Conservation (phyloP, 2,797 vertebrate genomes). For the Acomys russatus region DNA sequence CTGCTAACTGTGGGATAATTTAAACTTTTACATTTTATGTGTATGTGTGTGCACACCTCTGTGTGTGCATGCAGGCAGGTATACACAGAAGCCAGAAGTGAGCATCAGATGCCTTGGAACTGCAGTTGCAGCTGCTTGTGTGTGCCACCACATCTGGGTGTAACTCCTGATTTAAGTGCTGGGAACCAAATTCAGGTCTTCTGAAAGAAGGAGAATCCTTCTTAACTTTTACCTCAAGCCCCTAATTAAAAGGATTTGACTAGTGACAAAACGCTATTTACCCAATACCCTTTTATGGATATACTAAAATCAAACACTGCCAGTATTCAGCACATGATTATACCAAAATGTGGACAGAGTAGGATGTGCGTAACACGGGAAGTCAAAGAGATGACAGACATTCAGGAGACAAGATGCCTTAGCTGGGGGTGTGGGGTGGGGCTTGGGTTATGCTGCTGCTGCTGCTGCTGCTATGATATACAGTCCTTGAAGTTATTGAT, state of each 20-base stretch:
- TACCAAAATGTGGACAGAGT: neutral
- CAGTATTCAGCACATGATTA: neutral
- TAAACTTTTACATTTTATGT: neutral
- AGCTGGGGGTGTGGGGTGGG: neutral
- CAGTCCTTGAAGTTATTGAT: neutral
- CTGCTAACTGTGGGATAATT: neutral
- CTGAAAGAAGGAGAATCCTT: neutral
- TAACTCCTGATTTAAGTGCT: neutral
- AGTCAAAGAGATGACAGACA: neutral
- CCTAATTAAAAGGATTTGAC: neutral
- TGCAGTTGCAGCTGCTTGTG: neutral
- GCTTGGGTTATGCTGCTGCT: no score
- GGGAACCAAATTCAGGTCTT: neutral
- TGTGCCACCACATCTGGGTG: no score
- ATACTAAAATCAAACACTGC: neutral
- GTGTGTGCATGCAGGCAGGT: neutral
- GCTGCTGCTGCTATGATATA: neutral
- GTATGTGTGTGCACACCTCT: neutral
- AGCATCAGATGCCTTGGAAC: neutral
- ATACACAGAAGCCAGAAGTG: neutral
- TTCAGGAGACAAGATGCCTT: no score
- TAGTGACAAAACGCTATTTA: neutral
- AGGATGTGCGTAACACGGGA: neutral
- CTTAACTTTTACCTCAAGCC: neutral
- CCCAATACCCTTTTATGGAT: neutral